Base-by-base conservation (phyloP, 2,888 invertebrate genomes). In the Parnassius apollo region DNA sequence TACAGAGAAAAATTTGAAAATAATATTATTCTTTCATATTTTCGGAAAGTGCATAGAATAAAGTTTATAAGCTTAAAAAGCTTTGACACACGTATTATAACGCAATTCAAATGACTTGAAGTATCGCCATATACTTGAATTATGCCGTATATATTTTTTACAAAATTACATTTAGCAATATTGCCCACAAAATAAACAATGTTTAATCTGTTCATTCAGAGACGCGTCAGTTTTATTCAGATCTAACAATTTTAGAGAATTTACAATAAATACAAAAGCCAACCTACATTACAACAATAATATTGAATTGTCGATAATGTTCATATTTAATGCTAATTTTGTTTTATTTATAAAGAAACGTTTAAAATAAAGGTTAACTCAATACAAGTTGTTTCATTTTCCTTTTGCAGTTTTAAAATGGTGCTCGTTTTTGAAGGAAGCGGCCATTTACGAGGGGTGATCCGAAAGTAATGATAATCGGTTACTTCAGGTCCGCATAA, bases 261-360 rank as follows among this genome's bases (percentile, higher is more conserved):
- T 64, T 54, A 58, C 68, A 55, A 66, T 62, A 53, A 55, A 66
- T 63, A 54, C 56, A 65, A 65, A 67, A 71, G 72, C 66, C 68
- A 18, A 44, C 68, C 76, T 73, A 74, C 70, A 66, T 61, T 72
- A 72, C 76, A 79, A 73, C 69, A 66, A 75, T 75, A 70, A 35
- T 35, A 77, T 78, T 75, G 76, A 77, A 80, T 75, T 73, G 76
- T 83, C 76, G 74, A 81, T 76, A 75, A 78, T 79, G 79, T 76
- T 77, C 72, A 75, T 76, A 76, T 82, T 79, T 77, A 75, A 81
- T 82, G 82, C 84, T 81, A 82, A 83, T 81, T 82, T 84, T 83
- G 83, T 86, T 86, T 86, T 80, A 85, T 85, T 85, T 85, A 84
- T 84, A 75, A 81, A 75, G 72, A 85, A 79, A 79, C 77, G 80